Conservation (phyloP, 2,888 invertebrate genomes). For the Oxyscelio sp. region DNA sequence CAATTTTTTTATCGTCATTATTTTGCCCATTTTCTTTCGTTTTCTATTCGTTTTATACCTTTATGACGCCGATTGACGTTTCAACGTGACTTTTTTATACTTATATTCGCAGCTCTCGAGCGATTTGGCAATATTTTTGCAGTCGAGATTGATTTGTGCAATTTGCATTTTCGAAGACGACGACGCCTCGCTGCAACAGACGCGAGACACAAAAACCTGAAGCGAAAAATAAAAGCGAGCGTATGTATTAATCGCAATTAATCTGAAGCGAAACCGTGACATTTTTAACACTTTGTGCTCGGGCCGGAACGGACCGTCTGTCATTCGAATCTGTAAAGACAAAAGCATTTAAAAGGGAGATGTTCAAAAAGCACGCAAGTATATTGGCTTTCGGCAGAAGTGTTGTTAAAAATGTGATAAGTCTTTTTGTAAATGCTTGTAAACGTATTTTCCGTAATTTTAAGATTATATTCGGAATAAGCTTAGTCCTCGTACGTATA, state of each 20-base stretch:
- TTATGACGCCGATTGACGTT: conserved; percentile 46
- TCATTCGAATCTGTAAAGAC: conserved; percentile 47
- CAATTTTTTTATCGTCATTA: conserved; percentile 33
- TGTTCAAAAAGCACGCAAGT: conserved; percentile 50
- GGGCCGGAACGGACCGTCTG: conserved; percentile 34
- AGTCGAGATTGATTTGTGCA: conserved; percentile 38
- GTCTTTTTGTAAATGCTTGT: conserved; percentile 89
- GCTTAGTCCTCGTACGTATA: conserved; percentile 81
- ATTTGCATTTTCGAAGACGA: conserved; percentile 58
- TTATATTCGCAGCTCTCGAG: conserved; percentile 41
- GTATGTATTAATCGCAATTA: conserved; percentile 46
- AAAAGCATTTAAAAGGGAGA: conserved; percentile 1
- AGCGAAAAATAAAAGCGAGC: background rate
- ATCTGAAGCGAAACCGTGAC: conserved; percentile 60
- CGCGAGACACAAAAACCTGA: background rate
- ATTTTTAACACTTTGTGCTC: conserved; percentile 70
- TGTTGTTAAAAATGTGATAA: conserved; percentile 88
- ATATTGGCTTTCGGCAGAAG: conserved; percentile 83
- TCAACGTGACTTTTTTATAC: conserved; percentile 61
- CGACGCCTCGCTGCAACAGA: conserved; percentile 21
- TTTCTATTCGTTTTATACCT: conserved; percentile 52
- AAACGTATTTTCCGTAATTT: conserved; percentile 84
- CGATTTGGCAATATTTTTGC: conserved; percentile 38
- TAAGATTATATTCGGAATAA: conserved; percentile 81
- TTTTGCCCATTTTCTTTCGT: conserved; percentile 42